Evolutionary conservation across 2,888 invertebrate species (phyloP).

Genomic region (Dermolepida albohirtum): DNA sequence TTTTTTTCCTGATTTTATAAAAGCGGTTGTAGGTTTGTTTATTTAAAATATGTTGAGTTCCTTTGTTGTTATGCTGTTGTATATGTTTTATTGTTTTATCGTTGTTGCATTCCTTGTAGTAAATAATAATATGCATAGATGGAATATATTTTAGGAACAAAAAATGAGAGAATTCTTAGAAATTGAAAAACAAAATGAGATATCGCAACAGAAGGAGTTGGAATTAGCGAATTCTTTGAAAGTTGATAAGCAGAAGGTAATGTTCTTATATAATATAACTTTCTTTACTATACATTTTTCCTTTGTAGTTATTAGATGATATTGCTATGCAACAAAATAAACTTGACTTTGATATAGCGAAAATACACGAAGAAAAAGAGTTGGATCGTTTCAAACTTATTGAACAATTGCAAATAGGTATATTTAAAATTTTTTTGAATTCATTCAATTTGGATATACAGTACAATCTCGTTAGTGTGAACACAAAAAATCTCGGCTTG

Average conservation of each 20-base stretch:
- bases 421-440: not conserved
- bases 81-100: not conserved
- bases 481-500: no score
- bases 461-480: no score
- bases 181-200: slow-evolving; percentile 74
- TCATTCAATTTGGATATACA: no score
- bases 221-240: slow-evolving; percentile 74
- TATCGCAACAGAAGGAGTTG: slow-evolving; percentile 74
- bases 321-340: slow-evolving; percentile 74
- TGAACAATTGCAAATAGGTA: slow-evolving; percentile 71
- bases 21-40: slow-evolving; percentile 45
- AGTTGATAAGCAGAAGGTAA: slow-evolving; percentile 71
- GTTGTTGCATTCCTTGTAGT: not conserved
- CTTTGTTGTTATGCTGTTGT: slow-evolving; percentile 19
- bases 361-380: slow-evolving; percentile 77
- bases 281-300: slow-evolving; percentile 8
- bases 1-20: slow-evolving; percentile 55
- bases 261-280: slow-evolving; percentile 15
- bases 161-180: slow-evolving; percentile 68
- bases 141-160: slow-evolving; percentile 65
- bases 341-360: slow-evolving; percentile 75
- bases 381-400: slow-evolving; percentile 71
- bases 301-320: slow-evolving; percentile 66
- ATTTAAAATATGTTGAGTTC: slow-evolving; percentile 33
- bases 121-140: slow-evolving; percentile 17